Evolutionary conservation across 2,888 invertebrate species (phyloP).

Genomic region (Phyllotreta cruciferae): DNA sequence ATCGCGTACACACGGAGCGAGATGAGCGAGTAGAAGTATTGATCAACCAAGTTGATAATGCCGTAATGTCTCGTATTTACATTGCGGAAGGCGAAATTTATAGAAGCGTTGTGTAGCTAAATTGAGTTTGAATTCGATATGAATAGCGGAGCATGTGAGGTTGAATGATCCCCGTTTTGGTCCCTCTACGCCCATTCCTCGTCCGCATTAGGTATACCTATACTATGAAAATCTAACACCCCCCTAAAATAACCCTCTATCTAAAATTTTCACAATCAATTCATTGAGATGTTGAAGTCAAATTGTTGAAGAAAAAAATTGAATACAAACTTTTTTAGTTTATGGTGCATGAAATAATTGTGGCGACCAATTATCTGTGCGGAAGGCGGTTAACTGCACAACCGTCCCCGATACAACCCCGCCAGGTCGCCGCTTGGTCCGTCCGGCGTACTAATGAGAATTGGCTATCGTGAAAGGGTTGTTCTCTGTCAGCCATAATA

Average conservation of each 20-base stretch:
- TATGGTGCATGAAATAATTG: neutral
- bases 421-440: constrained; percentile 40
- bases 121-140: constrained; percentile 57
- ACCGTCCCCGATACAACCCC: constrained; percentile 9
- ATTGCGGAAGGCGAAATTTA: constrained; percentile 54
- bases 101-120: constrained; percentile 53
- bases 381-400: constrained; percentile 1
- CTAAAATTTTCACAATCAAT: no score
- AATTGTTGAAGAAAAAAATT: no score
- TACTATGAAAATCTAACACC: no score
- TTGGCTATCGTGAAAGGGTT: constrained; percentile 57
- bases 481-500: constrained; percentile 51
- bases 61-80: constrained; percentile 46
- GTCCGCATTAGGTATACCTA: neutral
- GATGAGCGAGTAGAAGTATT: constrained; percentile 37
- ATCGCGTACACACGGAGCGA: constrained; percentile 25
- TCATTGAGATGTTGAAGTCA: no score
- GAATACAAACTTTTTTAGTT: no score
- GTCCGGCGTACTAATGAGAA: constrained; percentile 57
- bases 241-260: no score
- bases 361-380: neutral
- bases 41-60: constrained; percentile 45
- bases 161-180: constrained; percentile 44
- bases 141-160: constrained; percentile 52
- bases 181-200: constrained; percentile 8